Conservation (phyloP, 2,888 invertebrate species). For the Tenodera sinensis region DNA sequence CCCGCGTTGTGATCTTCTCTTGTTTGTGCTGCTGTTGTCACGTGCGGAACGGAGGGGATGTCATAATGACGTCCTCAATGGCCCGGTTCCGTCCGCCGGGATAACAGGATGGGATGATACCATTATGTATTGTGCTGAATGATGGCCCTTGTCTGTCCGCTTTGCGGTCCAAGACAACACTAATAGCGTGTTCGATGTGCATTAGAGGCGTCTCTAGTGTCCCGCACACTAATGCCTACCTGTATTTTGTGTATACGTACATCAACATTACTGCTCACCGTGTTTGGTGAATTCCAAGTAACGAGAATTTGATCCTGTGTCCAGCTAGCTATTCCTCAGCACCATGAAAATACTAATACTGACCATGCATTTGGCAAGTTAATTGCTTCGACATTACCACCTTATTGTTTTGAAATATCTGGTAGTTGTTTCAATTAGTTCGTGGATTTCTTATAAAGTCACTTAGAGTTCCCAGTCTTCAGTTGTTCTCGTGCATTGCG, state of each 20-base stretch:
- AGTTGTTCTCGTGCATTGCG: too few species aligned
- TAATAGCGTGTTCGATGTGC: neutral
- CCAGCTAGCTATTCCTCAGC: too few species aligned
- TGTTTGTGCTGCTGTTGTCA: constrained; percentile 15
- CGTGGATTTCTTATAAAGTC: too few species aligned
- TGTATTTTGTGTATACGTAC: neutral
- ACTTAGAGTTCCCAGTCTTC: too few species aligned
- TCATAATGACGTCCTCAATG: constrained; percentile 17
- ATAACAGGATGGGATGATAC: constrained; percentile 16
- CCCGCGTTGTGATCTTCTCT: neutral
- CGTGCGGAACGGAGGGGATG: neutral
- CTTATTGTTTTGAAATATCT: too few species aligned
- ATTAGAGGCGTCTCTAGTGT: neutral
- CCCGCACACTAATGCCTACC: neutral
- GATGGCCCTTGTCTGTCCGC: constrained; percentile 5
- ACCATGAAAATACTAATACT: too few species aligned
- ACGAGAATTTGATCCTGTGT: too few species aligned
- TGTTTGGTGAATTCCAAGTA: too few species aligned
- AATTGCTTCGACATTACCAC: too few species aligned
- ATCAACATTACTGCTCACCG: neutral
- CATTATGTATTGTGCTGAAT: neutral
- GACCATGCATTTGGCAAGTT: too few species aligned
- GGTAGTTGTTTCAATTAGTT: too few species aligned
- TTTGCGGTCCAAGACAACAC: neutral
- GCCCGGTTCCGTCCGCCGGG: constrained; percentile 4